Evolutionary conservation across 2,113 vertebrate genomes (phyloP), one percentile per base, ranked within the genome.

Genomic region (Catharus minimus): DNA sequence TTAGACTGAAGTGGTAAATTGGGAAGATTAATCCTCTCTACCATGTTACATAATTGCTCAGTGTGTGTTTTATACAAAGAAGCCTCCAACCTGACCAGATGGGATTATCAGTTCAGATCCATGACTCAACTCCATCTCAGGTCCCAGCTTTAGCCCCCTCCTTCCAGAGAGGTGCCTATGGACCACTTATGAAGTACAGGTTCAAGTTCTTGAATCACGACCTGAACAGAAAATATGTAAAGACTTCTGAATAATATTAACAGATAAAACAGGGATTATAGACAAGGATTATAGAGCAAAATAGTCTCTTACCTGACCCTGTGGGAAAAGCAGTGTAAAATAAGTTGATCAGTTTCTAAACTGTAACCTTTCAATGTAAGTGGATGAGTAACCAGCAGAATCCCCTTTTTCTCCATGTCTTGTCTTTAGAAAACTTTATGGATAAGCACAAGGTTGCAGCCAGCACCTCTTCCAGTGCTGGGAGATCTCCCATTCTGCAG

Each of bases 11-110:
- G 33, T 22, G 78, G 14, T 33, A 47, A 93, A 82, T 46, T 58
- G 50, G 46, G 62, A 76, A 91, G 58, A 91, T 73, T 89, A 93
- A 94, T 91, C 74, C 64, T 79, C 66, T 86, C 62, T 83, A 36
- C 7, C 22, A 22, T 3, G 3, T 93, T 92, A 83, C 2, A 13
- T 77, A 94, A 94, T 65, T 66, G 26, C n/a, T 61, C 43, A 33
- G 58, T 7, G 24, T 33, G 26, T 66, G 33, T 79, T 93, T 89
- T 67, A 27, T 61, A 47, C 32, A 52, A 79, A 77, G 82, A 66
- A 0, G 17, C 22, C 10, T 16, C 32, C 15, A 55, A 66, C 12
- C 8, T 44, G 17, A 28, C 21, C 41, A 57, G 21, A 30, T 22
- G 32, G 44, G 55, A 10, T 10, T 36, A 58, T 30, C 43, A 58